Conservation (phyloP, 2,797 vertebrate species). For the Clamator glandarius region DNA sequence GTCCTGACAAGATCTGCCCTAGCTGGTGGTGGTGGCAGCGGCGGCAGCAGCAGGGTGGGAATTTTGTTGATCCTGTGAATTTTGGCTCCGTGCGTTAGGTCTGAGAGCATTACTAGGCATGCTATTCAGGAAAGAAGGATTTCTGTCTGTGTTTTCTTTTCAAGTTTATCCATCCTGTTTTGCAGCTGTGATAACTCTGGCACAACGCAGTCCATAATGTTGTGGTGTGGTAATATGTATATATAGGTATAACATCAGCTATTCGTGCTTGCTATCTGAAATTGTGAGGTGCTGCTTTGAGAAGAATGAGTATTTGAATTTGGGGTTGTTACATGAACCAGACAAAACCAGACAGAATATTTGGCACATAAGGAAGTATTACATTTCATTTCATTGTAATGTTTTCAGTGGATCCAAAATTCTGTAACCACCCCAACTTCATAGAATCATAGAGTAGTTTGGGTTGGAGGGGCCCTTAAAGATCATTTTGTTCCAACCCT, state of each 20-base stretch:
- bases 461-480: no score
- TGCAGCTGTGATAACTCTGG: conserved; percentile 11
- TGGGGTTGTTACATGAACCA: not conserved
- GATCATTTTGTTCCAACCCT: no score
- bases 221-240: not conserved
- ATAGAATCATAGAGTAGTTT: not conserved
- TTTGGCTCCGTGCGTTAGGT: not conserved
- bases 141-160: conserved; percentile 25
- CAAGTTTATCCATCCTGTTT: conserved; percentile 9
- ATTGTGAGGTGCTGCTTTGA: not conserved
- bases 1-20: not conserved
- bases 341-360: not conserved
- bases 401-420: conserved; percentile 5
- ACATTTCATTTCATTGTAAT: not conserved
- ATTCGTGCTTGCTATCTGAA: not conserved
- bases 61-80: not conserved
- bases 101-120: conserved; percentile 19
- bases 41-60: rapidly evolving
- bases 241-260: not conserved
- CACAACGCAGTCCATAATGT: not conserved
- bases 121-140: not conserved
- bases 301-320: not conserved
- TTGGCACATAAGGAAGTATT: not conserved
- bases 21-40: not conserved
- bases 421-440: not conserved